A percentile compares a stretch with the other conserved stretches of the same genome.
Conservation (phyloP, 2,888 invertebrate species). For the Falcaria lacertinaria region DNA sequence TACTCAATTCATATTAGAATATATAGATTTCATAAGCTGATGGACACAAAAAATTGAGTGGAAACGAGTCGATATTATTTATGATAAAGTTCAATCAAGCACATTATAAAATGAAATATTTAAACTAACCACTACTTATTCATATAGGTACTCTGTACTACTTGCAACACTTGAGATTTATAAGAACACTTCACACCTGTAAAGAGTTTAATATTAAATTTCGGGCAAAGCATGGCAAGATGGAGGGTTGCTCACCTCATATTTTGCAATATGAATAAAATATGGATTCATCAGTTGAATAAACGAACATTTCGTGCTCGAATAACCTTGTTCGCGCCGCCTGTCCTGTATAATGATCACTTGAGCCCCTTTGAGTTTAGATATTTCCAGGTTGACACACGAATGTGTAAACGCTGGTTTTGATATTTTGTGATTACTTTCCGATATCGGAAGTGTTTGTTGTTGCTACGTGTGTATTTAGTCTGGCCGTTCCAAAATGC, state of each 20-base stretch:
- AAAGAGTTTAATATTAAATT: constrained; percentile 40
- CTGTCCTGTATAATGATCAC: constrained; percentile 43
- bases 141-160: not conserved
- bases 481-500: not conserved
- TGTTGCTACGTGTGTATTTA: too few relatives aligned
- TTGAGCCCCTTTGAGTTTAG: constrained; percentile 32
- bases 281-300: constrained; percentile 69
- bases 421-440: not conserved
- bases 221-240: constrained; percentile 29
- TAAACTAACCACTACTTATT: too few relatives aligned
- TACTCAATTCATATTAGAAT: too few relatives aligned
- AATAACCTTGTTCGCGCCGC: constrained; percentile 42
- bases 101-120: too few relatives aligned
- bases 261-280: constrained; percentile 66
- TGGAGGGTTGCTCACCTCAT: constrained; percentile 38
- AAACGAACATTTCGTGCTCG: constrained; percentile 54
- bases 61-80: too few relatives aligned
- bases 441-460: not conserved
- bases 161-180: constrained; percentile 25
- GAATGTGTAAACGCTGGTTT: constrained; percentile 1
- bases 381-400: constrained; percentile 5
- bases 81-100: too few relatives aligned
- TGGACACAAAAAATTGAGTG: too few relatives aligned
- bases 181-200: constrained; percentile 27
- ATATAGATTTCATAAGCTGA: too few relatives aligned